Conservation (phyloP, 2,888 invertebrate genomes). For the Digitonthophagus gazella region DNA sequence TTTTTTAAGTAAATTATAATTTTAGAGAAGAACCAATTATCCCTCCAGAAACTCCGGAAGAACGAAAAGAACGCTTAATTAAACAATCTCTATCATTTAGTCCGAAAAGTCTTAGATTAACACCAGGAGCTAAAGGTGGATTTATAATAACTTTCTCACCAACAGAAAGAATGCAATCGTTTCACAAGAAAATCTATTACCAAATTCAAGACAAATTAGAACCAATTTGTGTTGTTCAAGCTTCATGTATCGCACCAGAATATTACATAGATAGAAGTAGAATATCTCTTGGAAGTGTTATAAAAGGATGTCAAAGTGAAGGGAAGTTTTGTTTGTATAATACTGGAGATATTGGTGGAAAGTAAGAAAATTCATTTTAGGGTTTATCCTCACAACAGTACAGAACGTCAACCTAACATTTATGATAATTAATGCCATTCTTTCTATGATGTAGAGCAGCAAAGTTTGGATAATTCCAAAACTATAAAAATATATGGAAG, state of each 20-base stretch:
- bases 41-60: conserved; percentile 31
- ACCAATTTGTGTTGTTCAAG: conserved; percentile 55
- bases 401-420: too few species aligned
- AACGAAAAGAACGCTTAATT: conserved; percentile 29
- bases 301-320: conserved; percentile 50
- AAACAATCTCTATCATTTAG: conserved; percentile 39
- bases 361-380: conserved; percentile 49
- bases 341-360: conserved; percentile 57
- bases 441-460: too few species aligned
- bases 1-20: not conserved
- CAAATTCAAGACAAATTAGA: conserved; percentile 53
- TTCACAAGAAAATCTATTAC: conserved; percentile 51
- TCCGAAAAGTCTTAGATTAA: conserved; percentile 42
- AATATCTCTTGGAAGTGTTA: conserved; percentile 57
- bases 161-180: conserved; percentile 41
- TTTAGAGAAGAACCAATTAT: not conserved
- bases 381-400: too few species aligned
- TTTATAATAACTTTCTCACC: conserved; percentile 48
- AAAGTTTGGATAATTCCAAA: too few species aligned
- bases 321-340: conserved; percentile 54
- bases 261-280: conserved; percentile 53
- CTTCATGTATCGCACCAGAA: conserved; percentile 55
- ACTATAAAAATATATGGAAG: too few species aligned
- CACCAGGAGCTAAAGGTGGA: conserved; percentile 43
- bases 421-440: too few species aligned